Conservation (phyloP, 1,140 invertebrate genomes). For the Bombus turneri region DNA sequence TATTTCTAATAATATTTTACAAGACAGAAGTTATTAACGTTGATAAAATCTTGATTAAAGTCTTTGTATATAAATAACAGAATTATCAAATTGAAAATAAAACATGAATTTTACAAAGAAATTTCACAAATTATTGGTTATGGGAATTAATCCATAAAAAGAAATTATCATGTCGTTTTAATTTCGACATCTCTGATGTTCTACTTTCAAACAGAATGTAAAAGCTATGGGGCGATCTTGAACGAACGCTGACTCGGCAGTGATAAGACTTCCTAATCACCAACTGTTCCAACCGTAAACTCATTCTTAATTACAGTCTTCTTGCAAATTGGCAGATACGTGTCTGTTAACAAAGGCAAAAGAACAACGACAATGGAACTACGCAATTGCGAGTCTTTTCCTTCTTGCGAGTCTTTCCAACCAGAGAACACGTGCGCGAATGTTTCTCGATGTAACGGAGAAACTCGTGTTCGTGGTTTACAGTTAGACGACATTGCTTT, state of each 20-base stretch:
- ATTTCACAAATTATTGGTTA: too few relatives aligned
- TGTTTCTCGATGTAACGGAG: neutral
- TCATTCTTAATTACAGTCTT: neutral
- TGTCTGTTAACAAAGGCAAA: neutral
- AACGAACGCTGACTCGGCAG: neutral
- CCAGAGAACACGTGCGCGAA: slow-evolving; percentile 8
- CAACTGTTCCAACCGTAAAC: neutral
- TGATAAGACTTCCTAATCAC: slow-evolving; percentile 1
- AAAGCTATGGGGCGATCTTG: neutral
- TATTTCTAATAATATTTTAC: too few relatives aligned
- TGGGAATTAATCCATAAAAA: too few relatives aligned
- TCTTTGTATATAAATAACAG: too few relatives aligned
- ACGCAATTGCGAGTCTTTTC: slow-evolving; percentile 8
- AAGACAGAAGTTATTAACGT: too few relatives aligned
- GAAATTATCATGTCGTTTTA: neutral
- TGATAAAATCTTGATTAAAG: too few relatives aligned
- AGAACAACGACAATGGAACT: neutral
- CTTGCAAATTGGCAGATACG: neutral
- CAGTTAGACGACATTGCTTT: slow-evolving; percentile 15
- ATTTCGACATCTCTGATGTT: neutral
- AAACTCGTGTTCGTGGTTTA: slow-evolving; percentile 19
- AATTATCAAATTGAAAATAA: too few relatives aligned
- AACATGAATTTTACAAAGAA: too few relatives aligned
- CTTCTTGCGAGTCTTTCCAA: too few relatives aligned
- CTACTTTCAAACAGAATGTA: neutral